These are phyloP conservation scores for Chloroceryle inda DNA, from an alignment of 2,797 vertebrate genomes.

Conservation along the genomic window DNA sequence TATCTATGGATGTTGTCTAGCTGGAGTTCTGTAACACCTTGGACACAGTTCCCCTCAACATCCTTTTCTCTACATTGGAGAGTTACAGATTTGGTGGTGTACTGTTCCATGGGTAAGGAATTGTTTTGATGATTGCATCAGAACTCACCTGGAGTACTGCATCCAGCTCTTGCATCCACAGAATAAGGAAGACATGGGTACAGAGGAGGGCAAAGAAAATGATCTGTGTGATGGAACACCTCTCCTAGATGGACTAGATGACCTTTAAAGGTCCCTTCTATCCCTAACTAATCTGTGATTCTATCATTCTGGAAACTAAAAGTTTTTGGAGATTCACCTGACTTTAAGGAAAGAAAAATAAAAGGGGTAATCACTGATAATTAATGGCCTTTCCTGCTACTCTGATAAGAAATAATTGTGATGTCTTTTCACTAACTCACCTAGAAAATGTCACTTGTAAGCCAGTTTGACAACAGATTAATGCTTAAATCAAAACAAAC, in stretches of 20 bases:
- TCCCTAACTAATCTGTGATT: background rate
- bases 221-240: background rate
- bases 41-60: too few species aligned
- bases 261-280: background rate
- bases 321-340: background rate
- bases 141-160: fast-evolving
- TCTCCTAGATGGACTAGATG: background rate
- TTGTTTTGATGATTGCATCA: too few species aligned
- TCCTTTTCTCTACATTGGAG: too few species aligned
- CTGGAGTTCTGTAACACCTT: too few species aligned
- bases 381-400: background rate
- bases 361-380: background rate
- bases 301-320: background rate
- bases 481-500: background rate
- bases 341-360: background rate
- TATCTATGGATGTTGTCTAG: too few species aligned
- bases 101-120: too few species aligned
- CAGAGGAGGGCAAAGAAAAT: background rate
- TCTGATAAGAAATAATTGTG: background rate
- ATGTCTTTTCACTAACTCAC: background rate
- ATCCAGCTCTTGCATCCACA: background rate
- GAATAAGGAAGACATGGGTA: background rate
- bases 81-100: too few species aligned
- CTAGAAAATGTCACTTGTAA: background rate
- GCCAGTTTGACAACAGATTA: background rate